Conservation (phyloP, 2,888 invertebrate genomes). For the Drosophila paramelanica region DNA sequence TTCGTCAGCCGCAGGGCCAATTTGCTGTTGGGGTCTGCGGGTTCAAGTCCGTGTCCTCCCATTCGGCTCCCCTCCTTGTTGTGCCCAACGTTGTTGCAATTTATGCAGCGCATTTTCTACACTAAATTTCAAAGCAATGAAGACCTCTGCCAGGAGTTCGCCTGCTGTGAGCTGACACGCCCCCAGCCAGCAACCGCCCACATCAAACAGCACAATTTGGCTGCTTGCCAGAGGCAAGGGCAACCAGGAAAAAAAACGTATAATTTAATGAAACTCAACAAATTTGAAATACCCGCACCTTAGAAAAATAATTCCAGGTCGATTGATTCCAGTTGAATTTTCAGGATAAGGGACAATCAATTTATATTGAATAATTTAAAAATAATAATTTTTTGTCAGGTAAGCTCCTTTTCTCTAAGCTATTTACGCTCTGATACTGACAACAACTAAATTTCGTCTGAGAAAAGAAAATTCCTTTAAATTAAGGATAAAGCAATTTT, state of each 20-base stretch:
- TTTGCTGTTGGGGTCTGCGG: conserved; percentile 48
- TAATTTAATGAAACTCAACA: conserved; percentile 21
- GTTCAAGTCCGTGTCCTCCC: conserved; percentile 1
- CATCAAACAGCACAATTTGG: conserved; percentile 69
- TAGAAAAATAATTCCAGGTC: not conserved
- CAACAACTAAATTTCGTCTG: too few species aligned
- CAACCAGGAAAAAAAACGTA: conserved; percentile 10
- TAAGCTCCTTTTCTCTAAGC: too few species aligned
- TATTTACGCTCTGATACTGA: too few species aligned
- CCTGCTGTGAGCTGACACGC: conserved; percentile 31
- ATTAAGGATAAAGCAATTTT: too few species aligned
- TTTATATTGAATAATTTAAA: too few species aligned
- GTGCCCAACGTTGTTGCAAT: conserved; percentile 39
- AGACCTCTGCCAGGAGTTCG: conserved; percentile 32
- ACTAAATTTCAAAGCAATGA: conserved; percentile 35
- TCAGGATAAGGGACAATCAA: too few species aligned
- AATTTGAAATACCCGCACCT: conserved; percentile 29
- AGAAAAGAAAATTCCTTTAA: too few species aligned
- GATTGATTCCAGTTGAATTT: not conserved
- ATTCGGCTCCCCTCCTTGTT: not conserved
- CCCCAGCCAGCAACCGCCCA: conserved; percentile 34
- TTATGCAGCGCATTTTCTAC: conserved; percentile 43
- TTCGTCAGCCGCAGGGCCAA: conserved; percentile 58
- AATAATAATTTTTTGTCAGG: too few species aligned
- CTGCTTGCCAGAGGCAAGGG: conserved; percentile 59